Conservation (phyloP, 2,797 vertebrate genomes). For the Loris lydekkerianus region DNA sequence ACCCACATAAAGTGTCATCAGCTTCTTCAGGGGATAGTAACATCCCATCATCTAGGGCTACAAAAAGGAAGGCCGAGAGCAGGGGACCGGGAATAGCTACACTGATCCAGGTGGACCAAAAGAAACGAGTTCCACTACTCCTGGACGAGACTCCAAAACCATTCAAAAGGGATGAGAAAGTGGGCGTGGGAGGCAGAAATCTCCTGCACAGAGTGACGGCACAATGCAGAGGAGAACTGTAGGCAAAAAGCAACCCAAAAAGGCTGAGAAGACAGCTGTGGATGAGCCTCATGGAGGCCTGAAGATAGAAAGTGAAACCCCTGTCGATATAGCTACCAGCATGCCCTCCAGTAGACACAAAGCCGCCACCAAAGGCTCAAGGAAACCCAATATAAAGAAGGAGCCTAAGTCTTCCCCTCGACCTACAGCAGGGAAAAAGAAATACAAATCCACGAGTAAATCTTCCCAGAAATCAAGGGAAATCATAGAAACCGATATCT, state of each 20-base stretch:
- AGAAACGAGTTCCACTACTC: constrained; percentile 92
- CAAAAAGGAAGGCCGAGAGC: constrained; percentile 96
- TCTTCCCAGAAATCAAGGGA: constrained; percentile 96
- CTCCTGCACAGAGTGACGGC: constrained; percentile 96
- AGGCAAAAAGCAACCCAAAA: constrained; percentile 99
- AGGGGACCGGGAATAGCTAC: constrained; percentile 92
- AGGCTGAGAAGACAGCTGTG: constrained; percentile 94
- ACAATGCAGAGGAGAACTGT: constrained; percentile 92
- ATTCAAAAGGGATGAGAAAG: constrained; percentile 95
- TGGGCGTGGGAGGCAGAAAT: constrained; percentile 95
- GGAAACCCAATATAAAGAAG: constrained; percentile 97
- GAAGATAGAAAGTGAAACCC: constrained; percentile 97
- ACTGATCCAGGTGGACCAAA: constrained; percentile 93
- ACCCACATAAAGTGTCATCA: constrained; percentile 94
- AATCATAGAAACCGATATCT: constrained; percentile 97
- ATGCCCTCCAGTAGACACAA: constrained; percentile 93
- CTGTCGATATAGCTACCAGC: constrained; percentile 93
- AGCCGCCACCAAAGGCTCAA: constrained; percentile 96
- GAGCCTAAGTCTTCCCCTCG: constrained; percentile 97
- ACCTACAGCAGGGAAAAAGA: constrained; percentile 94
- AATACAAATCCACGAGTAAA: constrained; percentile 94
- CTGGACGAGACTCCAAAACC: constrained; percentile 94
- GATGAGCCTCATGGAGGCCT: constrained; percentile 97
- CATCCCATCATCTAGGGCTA: constrained; percentile 94
- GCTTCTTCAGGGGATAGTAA: constrained; percentile 97